Conservation (phyloP, 1,140 invertebrate genomes). For the Campodea augens region DNA sequence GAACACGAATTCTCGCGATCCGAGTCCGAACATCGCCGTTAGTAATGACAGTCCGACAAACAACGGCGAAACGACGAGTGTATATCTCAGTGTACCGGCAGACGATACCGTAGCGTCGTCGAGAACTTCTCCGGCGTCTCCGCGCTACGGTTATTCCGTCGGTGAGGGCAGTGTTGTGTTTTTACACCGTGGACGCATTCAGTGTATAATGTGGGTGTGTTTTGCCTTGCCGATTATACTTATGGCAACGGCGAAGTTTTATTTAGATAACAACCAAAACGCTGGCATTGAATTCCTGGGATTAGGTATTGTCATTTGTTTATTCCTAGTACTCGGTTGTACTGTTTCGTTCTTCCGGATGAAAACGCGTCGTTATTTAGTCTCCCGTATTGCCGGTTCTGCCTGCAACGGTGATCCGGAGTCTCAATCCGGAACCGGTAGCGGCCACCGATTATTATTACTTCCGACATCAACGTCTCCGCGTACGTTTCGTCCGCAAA, state of each 20-base stretch:
- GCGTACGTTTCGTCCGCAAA: background rate
- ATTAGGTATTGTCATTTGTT: slow-evolving; percentile 39
- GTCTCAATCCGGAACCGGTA: background rate
- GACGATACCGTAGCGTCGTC: background rate
- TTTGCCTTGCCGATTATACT: slow-evolving; percentile 40
- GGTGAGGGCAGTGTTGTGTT: background rate
- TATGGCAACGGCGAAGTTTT: slow-evolving; percentile 42
- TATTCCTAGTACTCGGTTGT: slow-evolving; percentile 38
- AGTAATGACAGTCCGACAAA: too few species aligned
- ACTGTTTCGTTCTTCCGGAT: slow-evolving; percentile 21
- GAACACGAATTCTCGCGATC: too few species aligned
- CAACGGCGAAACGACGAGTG: too few species aligned
- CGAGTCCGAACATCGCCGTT: too few species aligned
- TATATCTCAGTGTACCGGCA: background rate
- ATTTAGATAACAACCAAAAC: slow-evolving; percentile 31
- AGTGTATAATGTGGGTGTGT: slow-evolving; percentile 43
- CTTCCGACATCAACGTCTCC: background rate
- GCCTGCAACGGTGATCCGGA: background rate
- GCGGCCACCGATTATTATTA: background rate
- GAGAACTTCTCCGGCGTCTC: background rate
- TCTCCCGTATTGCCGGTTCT: background rate
- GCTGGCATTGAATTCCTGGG: slow-evolving; percentile 38
- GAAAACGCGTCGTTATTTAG: slow-evolving; percentile 2
- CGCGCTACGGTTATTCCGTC: background rate
- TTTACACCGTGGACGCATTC: slow-evolving; percentile 13